Base-by-base conservation (phyloP, 23 tunicate species). In the Oikopleura dioica region DNA sequence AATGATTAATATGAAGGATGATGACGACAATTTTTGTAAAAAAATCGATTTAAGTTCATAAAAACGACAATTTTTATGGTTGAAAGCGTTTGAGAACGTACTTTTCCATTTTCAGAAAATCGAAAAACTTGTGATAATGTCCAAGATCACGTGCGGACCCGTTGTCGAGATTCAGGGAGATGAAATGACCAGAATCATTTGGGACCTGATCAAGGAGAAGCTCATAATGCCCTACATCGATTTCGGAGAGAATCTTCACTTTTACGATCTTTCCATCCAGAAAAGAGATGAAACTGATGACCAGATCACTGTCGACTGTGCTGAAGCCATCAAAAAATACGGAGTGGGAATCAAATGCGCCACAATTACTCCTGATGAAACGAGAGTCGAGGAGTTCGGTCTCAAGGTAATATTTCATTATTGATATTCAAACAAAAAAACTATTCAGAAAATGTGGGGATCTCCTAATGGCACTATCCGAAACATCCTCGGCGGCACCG, bases 151-250 rank as follows among this genome's bases (percentile, higher is more conserved):
- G 69, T 89, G 96, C 36, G 96, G 96, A 37, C 96, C 96, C 30
- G 91, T 89, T 76, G 96, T 89, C 24, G 96, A 89, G 75, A 89
- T 89, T 91, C 92, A 89, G 63, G 96, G 96, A 0, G 96, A 89
- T 82, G 96, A 89, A 76, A 89, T 89, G 96, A 89, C 96, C 36
- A 80, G 96, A 79, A 89, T 89, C 51, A 89, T 89, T 80, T 89
- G 96, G 96, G 81, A 89, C 50, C 85, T 81, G 91, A 89, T 89
- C 80, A 84, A 79, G 59, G 95, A 89, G 35, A 83, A 83, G 75
- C 81, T 92, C 0, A 92, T 92, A 38, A 76, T 86, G 58, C 98
- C 98, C 30, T 89, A 86, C 68, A 37, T 82, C 51, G 82, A 86
- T 55, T 84, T 92, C 37, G 87, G 84, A 77, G 81, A 84, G 26